Percentiles rank a stretch among this genome's conserved stretches.
phyloP scores from a whole-genome alignment of 92 coral and sea anemone genomes.

The Parazoanthus swiftii region DNA sequence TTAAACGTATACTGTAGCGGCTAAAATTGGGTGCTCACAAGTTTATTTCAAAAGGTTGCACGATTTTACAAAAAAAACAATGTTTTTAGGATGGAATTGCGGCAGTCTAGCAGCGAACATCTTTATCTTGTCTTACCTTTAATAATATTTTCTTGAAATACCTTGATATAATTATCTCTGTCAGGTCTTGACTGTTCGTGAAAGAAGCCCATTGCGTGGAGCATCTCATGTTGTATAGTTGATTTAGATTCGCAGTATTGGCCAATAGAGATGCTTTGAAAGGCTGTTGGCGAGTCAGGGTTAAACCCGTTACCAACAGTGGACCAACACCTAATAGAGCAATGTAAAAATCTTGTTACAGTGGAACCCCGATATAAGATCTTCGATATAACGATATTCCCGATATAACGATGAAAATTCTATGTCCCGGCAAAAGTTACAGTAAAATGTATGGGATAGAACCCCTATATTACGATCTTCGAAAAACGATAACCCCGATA shows the following conservation, averaged over 20 bases:
- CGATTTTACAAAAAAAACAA: no score
- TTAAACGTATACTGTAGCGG: no score
- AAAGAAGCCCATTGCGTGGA: constrained; percentile 32
- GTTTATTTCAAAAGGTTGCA: no score
- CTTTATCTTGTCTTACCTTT: background rate
- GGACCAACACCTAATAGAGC: constrained; percentile 26
- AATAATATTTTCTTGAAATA: background rate
- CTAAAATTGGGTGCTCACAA: no score
- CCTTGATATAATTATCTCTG: background rate
- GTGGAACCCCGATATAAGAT: no score
- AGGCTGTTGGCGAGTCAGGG: constrained; percentile 1
- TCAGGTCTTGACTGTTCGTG: constrained; percentile 39
- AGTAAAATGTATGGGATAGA: no score
- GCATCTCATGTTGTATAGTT: constrained; percentile 30
- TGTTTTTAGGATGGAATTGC: background rate
- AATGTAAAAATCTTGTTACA: background rate
- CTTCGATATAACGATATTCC: no score
- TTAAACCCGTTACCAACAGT: constrained; percentile 9
- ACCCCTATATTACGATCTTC: no score
- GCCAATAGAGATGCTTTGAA: constrained; percentile 22
- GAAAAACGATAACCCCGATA: no score
- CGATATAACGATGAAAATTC: no score
- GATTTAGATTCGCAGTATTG: background rate
- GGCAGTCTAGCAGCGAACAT: background rate
- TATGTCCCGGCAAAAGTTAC: no score